Conservation (phyloP, 2,797 vertebrate species). For the Ataeniobius toweri region DNA sequence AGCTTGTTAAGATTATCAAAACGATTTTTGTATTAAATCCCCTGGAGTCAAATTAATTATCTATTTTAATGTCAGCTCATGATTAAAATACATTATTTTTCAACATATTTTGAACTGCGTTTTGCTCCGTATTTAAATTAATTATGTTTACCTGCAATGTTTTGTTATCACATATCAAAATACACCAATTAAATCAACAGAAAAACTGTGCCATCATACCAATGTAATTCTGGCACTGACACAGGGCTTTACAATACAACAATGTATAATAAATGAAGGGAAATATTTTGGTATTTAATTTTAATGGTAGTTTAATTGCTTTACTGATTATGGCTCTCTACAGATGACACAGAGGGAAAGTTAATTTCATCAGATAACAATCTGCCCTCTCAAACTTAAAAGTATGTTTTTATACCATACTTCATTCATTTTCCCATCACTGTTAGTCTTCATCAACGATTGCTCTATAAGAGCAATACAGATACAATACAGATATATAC, state of each 20-base stretch:
- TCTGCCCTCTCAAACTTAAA: too few relatives aligned
- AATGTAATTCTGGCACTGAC: background rate
- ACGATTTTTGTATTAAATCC: background rate
- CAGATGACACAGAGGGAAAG: background rate
- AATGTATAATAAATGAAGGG: background rate
- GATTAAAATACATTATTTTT: background rate
- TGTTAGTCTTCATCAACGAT: too few relatives aligned
- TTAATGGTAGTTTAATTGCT: background rate
- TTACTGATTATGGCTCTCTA: background rate
- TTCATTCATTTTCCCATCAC: too few relatives aligned
- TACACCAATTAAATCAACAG: background rate
- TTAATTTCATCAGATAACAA: background rate
- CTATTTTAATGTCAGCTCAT: constrained; percentile 1
- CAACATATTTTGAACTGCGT: background rate
- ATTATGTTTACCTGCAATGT: background rate
- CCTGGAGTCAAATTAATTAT: constrained; percentile 7
- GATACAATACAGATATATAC: too few relatives aligned
- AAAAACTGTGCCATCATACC: background rate
- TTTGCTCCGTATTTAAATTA: background rate
- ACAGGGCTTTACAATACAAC: background rate
- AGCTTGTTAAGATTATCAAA: constrained; percentile 5
- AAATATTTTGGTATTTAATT: background rate
- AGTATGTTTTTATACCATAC: too few relatives aligned
- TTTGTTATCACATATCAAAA: background rate
- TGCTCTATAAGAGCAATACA: too few relatives aligned